Evolutionary conservation across 2,888 invertebrate species (phyloP).

Genomic region (Noctuana brunneofusca): DNA sequence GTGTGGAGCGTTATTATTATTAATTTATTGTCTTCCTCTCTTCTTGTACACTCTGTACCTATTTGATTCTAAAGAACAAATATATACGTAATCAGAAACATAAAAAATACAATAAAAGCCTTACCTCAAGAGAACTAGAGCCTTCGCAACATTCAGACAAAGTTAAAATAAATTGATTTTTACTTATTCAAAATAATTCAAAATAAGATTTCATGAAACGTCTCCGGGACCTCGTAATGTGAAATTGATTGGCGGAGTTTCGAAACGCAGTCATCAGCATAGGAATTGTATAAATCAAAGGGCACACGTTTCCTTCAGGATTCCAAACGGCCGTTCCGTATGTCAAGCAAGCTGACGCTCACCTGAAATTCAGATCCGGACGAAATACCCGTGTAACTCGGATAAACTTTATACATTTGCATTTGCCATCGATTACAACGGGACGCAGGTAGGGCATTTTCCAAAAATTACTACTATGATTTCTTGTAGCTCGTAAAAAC

Average conservation of each 20-base stretch:
- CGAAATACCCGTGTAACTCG: conserved; percentile 7
- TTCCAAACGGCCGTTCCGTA: conserved; percentile 51
- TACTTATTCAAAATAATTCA: neutral
- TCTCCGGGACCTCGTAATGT: neutral
- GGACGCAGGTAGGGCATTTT: too few relatives aligned
- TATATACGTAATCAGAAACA: too few relatives aligned
- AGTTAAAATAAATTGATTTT: too few relatives aligned
- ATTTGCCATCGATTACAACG: conserved; percentile 14
- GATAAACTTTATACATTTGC: conserved; percentile 19
- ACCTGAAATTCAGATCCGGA: conserved; percentile 27
- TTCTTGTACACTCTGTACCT: too few relatives aligned
- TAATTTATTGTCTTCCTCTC: too few relatives aligned
- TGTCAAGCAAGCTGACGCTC: conserved; percentile 53
- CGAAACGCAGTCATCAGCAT: conserved; percentile 39
- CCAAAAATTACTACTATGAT: too few relatives aligned
- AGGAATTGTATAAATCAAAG: conserved; percentile 63
- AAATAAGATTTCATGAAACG: neutral
- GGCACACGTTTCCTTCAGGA: conserved; percentile 53
- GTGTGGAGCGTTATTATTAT: too few relatives aligned
- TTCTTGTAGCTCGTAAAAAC: too few relatives aligned
- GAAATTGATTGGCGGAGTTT: conserved; percentile 30
- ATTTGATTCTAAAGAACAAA: too few relatives aligned
- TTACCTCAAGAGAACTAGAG: too few relatives aligned
- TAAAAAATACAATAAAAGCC: too few relatives aligned
- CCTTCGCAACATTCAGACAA: too few relatives aligned